Evolutionary conservation across 2,797 vertebrate species (phyloP).

Genomic region (Alauda arvensis): DNA sequence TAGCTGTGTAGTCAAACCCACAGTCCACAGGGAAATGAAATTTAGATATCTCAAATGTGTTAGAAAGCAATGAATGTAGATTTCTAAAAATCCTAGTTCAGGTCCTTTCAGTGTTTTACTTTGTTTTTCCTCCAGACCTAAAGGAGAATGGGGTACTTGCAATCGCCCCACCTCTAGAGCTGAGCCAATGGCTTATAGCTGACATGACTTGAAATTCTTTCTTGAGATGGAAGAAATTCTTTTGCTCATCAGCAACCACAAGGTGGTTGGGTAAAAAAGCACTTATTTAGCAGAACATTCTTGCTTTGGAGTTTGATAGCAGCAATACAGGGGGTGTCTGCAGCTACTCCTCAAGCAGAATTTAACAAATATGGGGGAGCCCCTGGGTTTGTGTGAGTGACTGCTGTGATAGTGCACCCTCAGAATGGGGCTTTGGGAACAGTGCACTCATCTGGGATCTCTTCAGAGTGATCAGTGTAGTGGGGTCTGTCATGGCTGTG

Average conservation of each 20-base stretch:
- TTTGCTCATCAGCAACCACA: neutral
- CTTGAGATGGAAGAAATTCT: neutral
- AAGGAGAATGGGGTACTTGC: rapidly evolving
- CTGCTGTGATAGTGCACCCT: rapidly evolving
- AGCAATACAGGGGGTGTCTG: rapidly evolving
- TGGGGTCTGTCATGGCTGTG: neutral
- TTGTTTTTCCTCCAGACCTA: neutral
- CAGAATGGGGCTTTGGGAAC: neutral
- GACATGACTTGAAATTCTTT: neutral
- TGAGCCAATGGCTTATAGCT: neutral
- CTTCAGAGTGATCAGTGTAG: rapidly evolving
- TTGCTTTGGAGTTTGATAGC: rapidly evolving
- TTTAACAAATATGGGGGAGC: neutral
- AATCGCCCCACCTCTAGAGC: neutral
- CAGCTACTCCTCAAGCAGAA: too few species aligned
- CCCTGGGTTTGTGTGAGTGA: neutral
- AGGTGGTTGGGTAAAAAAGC: neutral
- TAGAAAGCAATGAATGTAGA: neutral
- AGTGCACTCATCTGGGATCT: neutral
- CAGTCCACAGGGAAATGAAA: neutral
- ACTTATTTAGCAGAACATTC: neutral
- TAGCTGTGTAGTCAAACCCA: neutral
- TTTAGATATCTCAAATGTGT: neutral
- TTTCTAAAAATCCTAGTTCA: neutral
- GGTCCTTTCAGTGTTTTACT: neutral